Percentiles rank a stretch among this genome's conserved stretches.
Conservation (phyloP, 2,113 vertebrate genomes). For the Macrotis lagotis region DNA sequence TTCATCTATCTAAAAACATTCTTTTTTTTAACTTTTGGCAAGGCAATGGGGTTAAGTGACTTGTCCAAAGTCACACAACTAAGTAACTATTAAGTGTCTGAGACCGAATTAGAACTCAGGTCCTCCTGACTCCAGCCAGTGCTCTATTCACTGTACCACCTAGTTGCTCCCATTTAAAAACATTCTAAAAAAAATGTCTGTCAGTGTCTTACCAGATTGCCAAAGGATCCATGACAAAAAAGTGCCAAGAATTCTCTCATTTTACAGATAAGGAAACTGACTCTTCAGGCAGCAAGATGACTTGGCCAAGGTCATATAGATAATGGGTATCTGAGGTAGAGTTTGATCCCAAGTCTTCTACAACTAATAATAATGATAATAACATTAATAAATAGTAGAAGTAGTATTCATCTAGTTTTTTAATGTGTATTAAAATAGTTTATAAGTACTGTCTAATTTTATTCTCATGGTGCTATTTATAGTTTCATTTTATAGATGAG, state of each 20-base stretch:
- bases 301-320: not conserved
- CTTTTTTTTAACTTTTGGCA: too few relatives aligned
- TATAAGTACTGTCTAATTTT: not conserved
- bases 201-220: not conserved
- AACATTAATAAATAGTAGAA: not conserved
- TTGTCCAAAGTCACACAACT: too few relatives aligned
- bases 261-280: not conserved
- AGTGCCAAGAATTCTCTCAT: not conserved
- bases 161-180: not conserved
- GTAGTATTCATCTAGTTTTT: not conserved
- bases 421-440: not conserved
- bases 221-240: not conserved
- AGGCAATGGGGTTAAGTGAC: too few relatives aligned
- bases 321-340: not conserved
- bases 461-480: not conserved
- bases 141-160: too few relatives aligned
- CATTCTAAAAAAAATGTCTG: not conserved
- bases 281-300: not conserved
- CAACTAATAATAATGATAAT: not conserved
- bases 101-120: too few relatives aligned
- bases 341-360: not conserved
- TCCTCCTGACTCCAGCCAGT: too few relatives aligned
- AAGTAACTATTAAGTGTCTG: too few relatives aligned
- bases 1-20: not conserved
- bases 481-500: not conserved